Percentiles rank a stretch among this genome's conserved stretches.
These are phyloP conservation scores for Leptonema lineaticorne DNA, from an alignment of 1,140 invertebrate genomes.

Conservation along the genomic window DNA sequence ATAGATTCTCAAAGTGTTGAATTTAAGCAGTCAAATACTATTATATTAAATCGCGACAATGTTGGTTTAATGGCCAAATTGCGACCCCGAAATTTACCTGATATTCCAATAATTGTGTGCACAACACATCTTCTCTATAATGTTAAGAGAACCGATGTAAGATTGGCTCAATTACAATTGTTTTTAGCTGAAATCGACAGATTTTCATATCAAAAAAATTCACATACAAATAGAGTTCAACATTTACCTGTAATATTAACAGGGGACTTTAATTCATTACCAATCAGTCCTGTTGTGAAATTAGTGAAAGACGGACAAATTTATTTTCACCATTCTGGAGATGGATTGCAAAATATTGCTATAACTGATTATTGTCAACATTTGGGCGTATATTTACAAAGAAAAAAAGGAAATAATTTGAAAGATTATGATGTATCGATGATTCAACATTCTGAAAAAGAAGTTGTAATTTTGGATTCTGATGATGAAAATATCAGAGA, in stretches of 20 bases:
- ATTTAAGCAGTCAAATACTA: slow-evolving; percentile 55
- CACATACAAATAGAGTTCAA: slow-evolving; percentile 44
- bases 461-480: slow-evolving; percentile 21
- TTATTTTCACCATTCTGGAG: slow-evolving; percentile 38
- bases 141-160: slow-evolving; percentile 81
- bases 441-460: slow-evolving; percentile 42
- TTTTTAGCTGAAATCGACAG: slow-evolving; percentile 81
- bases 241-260: slow-evolving; percentile 80
- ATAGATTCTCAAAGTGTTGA: slow-evolving; percentile 63
- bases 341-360: slow-evolving; percentile 49
- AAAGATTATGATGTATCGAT: slow-evolving; percentile 42
- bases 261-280: slow-evolving; percentile 87
- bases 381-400: slow-evolving; percentile 51
- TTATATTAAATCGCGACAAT: slow-evolving; percentile 81
- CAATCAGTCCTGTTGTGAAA: slow-evolving; percentile 69
- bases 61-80: slow-evolving; percentile 82
- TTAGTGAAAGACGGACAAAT: slow-evolving; percentile 67
- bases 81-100: slow-evolving; percentile 51
- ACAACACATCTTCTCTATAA: slow-evolving; percentile 96
- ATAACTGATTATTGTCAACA: slow-evolving; percentile 69
- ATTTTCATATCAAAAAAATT: slow-evolving; percentile 63
- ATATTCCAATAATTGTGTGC: slow-evolving; percentile 70
- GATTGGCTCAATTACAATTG: slow-evolving; percentile 80
- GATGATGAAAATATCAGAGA: slow-evolving; percentile 27
- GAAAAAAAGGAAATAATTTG: slow-evolving; percentile 32